Evolutionary conservation across 2,888 invertebrate species (phyloP).

Genomic region (Xestia sexstrigata): DNA sequence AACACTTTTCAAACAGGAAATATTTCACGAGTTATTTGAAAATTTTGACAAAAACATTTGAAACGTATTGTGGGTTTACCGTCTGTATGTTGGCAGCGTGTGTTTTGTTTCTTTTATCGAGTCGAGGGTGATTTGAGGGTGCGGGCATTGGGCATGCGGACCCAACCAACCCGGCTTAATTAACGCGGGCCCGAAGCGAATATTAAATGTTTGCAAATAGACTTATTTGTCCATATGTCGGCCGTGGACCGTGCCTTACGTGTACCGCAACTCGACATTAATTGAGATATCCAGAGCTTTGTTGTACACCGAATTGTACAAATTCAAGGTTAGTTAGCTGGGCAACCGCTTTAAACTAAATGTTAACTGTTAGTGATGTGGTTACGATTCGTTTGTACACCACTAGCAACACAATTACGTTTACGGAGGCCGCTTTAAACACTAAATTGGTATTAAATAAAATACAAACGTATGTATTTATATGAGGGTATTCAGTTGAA

Average conservation of each 20-base stretch:
- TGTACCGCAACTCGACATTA: slow-evolving; percentile 72
- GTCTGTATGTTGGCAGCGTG: slow-evolving; percentile 41
- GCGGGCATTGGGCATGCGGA: slow-evolving; percentile 54
- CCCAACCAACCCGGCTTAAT: slow-evolving; percentile 82
- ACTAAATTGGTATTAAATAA: slow-evolving; percentile 53
- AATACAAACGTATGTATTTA: slow-evolving; percentile 40
- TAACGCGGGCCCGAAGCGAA: slow-evolving; percentile 84
- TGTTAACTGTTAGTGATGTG: slow-evolving; percentile 59
- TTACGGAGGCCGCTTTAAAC: slow-evolving; percentile 35
- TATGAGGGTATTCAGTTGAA: slow-evolving; percentile 7
- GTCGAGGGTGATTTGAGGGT: slow-evolving; percentile 63
- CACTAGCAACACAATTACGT: slow-evolving; percentile 44
- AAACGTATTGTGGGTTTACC: slow-evolving; percentile 39
- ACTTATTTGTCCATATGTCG: slow-evolving; percentile 82
- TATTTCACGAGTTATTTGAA: slow-evolving; percentile 36
- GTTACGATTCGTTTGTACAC: slow-evolving; percentile 57
- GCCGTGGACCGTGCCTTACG: slow-evolving; percentile 63
- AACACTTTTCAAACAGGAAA: slow-evolving; percentile 21
- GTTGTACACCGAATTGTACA: slow-evolving; percentile 60
- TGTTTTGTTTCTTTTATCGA: slow-evolving; percentile 74
- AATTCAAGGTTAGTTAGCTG: slow-evolving; percentile 62
- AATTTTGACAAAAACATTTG: slow-evolving; percentile 47
- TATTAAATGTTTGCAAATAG: slow-evolving; percentile 87
- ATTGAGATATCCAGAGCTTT: slow-evolving; percentile 75
- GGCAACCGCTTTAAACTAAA: slow-evolving; percentile 53